phyloP scores from a whole-genome alignment of 2,113 vertebrate genomes.

The Colossoma macropomum region DNA sequence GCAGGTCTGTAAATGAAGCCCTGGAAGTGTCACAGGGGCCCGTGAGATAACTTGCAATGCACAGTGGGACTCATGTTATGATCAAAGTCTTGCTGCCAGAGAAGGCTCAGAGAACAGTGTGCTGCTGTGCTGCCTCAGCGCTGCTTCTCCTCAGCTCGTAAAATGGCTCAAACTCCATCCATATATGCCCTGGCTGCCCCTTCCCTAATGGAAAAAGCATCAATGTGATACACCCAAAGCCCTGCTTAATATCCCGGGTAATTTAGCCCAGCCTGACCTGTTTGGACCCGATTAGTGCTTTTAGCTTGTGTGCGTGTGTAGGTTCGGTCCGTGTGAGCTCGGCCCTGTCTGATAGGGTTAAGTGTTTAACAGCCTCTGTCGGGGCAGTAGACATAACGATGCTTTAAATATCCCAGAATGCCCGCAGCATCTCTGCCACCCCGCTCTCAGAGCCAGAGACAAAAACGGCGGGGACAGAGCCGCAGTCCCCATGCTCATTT shows the following conservation, averaged over 20 bases:
- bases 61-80: background rate
- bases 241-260: constrained; percentile 39
- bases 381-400: constrained; percentile 46
- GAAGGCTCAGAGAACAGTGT: background rate
- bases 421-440: constrained; percentile 51
- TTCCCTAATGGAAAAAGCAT: constrained; percentile 34
- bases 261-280: constrained; percentile 56
- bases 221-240: constrained; percentile 31
- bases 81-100: constrained; percentile 16
- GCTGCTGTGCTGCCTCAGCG: background rate
- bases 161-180: background rate
- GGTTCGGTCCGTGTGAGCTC: constrained; percentile 42
- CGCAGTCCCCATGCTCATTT: background rate
- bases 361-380: constrained; percentile 62
- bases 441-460: constrained; percentile 4
- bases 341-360: constrained; percentile 62
- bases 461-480: constrained; percentile 25
- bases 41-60: background rate
- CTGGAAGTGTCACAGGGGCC: background rate
- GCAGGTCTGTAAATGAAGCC: background rate
- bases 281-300: constrained; percentile 60
- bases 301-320: constrained; percentile 45
- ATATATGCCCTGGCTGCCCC: background rate
- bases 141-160: background rate
- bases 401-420: constrained; percentile 63